These are phyloP conservation scores for Eueides isabella DNA, from an alignment of 1,140 invertebrate species.

Conservation along the genomic window DNA sequence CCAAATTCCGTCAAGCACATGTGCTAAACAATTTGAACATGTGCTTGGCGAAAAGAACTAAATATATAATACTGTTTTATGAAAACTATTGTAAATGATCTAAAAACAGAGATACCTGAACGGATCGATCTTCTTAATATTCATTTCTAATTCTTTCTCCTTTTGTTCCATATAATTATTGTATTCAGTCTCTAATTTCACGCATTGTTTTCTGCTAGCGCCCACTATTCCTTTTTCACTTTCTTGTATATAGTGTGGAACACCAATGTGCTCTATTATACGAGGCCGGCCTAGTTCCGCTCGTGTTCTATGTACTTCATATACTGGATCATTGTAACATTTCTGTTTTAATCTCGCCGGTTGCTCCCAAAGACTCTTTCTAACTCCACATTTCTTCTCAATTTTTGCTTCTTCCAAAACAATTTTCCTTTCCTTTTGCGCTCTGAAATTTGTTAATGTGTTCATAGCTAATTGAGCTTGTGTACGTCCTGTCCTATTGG, in stretches of 20 bases:
- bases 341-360: constrained; percentile 60
- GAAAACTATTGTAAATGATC: background rate
- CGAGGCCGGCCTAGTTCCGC: constrained; percentile 57
- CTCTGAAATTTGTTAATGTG: constrained; percentile 53
- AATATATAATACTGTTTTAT: background rate
- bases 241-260: constrained; percentile 68
- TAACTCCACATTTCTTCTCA: constrained; percentile 50
- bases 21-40: no score
- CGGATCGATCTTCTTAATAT: constrained; percentile 66
- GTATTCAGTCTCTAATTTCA: constrained; percentile 55
- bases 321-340: constrained; percentile 63
- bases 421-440: constrained; percentile 65
- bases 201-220: constrained; percentile 43
- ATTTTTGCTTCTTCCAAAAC: constrained; percentile 66
- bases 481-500: constrained; percentile 44
- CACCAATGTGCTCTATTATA: constrained; percentile 67
- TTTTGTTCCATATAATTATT: constrained; percentile 54
- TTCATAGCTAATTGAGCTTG: constrained; percentile 70
- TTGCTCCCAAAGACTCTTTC: constrained; percentile 62
- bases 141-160: constrained; percentile 50
- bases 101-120: constrained; percentile 50
- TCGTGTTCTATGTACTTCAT: constrained; percentile 50
- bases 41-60: background rate
- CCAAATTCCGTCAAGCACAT: no score
- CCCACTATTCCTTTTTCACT: constrained; percentile 63